phyloP scores from a whole-genome alignment of 2,113 vertebrate genomes.

The Cranoglanis bouderius region DNA sequence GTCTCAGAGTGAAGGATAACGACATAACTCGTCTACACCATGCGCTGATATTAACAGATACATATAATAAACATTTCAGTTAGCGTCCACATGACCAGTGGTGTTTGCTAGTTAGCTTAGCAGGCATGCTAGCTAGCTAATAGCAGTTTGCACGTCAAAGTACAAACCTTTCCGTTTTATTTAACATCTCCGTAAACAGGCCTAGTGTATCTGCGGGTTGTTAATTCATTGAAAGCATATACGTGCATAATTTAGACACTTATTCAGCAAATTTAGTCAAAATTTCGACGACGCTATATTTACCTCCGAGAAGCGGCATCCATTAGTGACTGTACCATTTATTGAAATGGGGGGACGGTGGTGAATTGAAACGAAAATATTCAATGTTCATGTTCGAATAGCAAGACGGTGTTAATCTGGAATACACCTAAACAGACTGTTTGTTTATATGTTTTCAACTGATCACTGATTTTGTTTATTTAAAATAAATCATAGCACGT shows the following conservation, averaged over 20 bases:
- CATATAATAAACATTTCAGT: background rate
- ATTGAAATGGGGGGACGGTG: background rate
- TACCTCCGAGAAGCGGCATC: slow-evolving; percentile 68
- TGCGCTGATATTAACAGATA: no score
- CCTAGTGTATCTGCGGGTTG: no score
- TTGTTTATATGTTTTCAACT: background rate
- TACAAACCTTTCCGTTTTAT: background rate
- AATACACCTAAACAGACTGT: fast-evolving
- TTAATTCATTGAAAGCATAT: background rate
- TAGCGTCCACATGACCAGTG: background rate
- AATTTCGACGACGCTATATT: slow-evolving; percentile 53
- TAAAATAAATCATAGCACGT: background rate
- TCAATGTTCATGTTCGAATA: background rate
- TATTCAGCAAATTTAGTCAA: slow-evolving; percentile 26
- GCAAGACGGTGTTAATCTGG: background rate
- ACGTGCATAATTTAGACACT: background rate
- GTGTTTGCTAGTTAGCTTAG: background rate
- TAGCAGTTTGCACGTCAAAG: background rate
- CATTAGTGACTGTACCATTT: slow-evolving; percentile 69
- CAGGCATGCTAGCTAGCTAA: background rate
- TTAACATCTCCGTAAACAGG: background rate
- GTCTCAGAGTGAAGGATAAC: no score
- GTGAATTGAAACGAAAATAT: background rate
- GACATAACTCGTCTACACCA: background rate
- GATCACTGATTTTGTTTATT: background rate